A percentile compares a stretch with the other conserved stretches of the same genome.
Conservation (phyloP, 2,888 invertebrate species). For the Brachyptera risi region DNA sequence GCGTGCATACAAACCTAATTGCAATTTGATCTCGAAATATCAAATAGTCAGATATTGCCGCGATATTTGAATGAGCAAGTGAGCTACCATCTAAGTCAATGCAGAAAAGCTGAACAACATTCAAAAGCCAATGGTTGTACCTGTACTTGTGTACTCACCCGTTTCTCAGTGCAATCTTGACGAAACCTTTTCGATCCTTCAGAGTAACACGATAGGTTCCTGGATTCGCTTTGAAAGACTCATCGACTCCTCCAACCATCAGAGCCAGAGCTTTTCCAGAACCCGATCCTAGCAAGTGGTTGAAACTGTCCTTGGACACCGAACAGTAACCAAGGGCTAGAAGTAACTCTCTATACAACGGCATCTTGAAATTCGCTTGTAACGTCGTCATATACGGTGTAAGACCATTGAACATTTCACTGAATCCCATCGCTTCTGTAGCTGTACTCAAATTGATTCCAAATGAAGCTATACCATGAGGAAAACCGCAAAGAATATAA, state of each 20-base stretch:
- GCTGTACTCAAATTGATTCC: slow-evolving; percentile 54
- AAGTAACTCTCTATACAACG: slow-evolving; percentile 65
- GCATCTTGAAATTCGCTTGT: slow-evolving; percentile 66
- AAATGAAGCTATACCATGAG: slow-evolving; percentile 83
- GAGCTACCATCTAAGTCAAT: too few species aligned
- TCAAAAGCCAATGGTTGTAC: too few species aligned
- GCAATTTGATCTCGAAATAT: too few species aligned
- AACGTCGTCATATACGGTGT: slow-evolving; percentile 61
- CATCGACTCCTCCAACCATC: slow-evolving; percentile 85
- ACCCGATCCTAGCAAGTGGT: slow-evolving; percentile 61
- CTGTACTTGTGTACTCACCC: too few species aligned
- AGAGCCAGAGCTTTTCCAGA: slow-evolving; percentile 72
- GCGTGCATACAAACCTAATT: too few species aligned
- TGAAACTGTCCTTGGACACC: slow-evolving; percentile 62
- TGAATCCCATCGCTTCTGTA: slow-evolving; percentile 48
- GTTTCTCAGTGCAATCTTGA: slow-evolving; percentile 65
- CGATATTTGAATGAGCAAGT: too few species aligned
- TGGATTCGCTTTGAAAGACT: slow-evolving; percentile 78
- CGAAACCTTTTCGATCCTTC: slow-evolving; percentile 73
- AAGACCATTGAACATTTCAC: slow-evolving; percentile 58
- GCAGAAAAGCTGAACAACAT: too few species aligned
- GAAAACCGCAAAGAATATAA: slow-evolving; percentile 84
- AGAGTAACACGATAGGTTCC: slow-evolving; percentile 69
- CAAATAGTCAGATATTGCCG: too few species aligned
- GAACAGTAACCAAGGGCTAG: slow-evolving; percentile 54